phyloP scores from a whole-genome alignment of 1,140 invertebrate species.

The Xylocopa sonorina region DNA sequence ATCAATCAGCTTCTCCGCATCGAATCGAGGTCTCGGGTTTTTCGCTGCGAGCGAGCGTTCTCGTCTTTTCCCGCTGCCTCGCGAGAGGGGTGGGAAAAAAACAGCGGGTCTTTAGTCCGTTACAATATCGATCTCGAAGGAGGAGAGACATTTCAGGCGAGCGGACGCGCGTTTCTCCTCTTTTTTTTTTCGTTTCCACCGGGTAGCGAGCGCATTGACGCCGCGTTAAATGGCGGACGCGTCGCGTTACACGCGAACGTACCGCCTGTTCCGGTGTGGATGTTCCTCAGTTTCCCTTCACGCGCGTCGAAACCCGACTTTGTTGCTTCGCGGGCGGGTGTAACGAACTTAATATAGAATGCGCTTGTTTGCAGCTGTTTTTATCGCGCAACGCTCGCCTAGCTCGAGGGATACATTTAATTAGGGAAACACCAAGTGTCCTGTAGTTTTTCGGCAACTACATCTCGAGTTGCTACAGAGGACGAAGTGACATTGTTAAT shows the following conservation, averaged over 20 bases:
- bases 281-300: background rate
- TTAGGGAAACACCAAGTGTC: background rate
- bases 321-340: background rate
- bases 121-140: slow-evolving; percentile 10
- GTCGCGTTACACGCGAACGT: no score
- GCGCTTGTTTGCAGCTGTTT: background rate
- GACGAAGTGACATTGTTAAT: background rate
- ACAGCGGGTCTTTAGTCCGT: background rate
- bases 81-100: background rate
- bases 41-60: background rate
- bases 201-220: background rate
- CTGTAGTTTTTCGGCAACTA: background rate
- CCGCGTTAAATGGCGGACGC: slow-evolving; percentile 2
- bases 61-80: background rate
- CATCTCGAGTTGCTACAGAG: background rate
- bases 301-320: background rate
- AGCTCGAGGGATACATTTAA: background rate
- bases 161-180: background rate
- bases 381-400: background rate
- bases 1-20: slow-evolving; percentile 30
- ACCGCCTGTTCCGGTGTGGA: no score
- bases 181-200: no score
- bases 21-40: background rate
- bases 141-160: background rate
- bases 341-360: slow-evolving; percentile 6